Percentiles rank a stretch among this genome's conserved stretches.
Conservation (phyloP, 2,113 vertebrate genomes). For the Gallinago undulata region DNA sequence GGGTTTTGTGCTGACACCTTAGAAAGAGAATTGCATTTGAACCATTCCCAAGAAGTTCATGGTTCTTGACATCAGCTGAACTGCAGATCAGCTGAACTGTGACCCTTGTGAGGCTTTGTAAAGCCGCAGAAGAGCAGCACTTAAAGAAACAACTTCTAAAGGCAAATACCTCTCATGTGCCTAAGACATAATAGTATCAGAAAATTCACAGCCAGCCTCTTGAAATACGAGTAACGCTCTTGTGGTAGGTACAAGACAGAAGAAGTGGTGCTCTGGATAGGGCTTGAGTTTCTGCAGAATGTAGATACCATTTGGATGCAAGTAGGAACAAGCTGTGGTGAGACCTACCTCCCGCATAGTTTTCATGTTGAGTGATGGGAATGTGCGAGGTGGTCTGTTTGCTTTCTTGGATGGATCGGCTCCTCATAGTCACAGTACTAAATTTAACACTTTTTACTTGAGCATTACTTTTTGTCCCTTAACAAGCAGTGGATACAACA, state of each 20-base stretch:
- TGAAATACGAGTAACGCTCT: neutral
- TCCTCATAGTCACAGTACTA: neutral
- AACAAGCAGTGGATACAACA: neutral
- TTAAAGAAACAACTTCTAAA: neutral
- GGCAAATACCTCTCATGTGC: neutral
- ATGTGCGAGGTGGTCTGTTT: neutral
- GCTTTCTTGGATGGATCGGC: neutral
- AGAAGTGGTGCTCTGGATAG: slow-evolving; percentile 21
- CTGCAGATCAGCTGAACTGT: neutral
- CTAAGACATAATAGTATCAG: neutral
- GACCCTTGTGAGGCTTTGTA: neutral
- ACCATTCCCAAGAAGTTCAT: neutral
- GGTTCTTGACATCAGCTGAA: neutral
- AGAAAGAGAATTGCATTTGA: neutral
- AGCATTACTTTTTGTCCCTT: neutral
- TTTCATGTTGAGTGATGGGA: neutral
- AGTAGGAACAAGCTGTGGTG: slow-evolving; percentile 1
- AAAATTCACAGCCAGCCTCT: slow-evolving; percentile 12
- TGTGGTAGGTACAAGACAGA: neutral
- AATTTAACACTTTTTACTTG: neutral
- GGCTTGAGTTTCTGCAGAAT: neutral
- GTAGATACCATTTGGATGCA: neutral
- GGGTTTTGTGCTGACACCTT: neutral
- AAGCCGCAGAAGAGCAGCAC: neutral
- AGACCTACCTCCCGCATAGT: neutral